phyloP scores from a whole-genome alignment of 2,113 vertebrate genomes.

The Ailurus styani region DNA sequence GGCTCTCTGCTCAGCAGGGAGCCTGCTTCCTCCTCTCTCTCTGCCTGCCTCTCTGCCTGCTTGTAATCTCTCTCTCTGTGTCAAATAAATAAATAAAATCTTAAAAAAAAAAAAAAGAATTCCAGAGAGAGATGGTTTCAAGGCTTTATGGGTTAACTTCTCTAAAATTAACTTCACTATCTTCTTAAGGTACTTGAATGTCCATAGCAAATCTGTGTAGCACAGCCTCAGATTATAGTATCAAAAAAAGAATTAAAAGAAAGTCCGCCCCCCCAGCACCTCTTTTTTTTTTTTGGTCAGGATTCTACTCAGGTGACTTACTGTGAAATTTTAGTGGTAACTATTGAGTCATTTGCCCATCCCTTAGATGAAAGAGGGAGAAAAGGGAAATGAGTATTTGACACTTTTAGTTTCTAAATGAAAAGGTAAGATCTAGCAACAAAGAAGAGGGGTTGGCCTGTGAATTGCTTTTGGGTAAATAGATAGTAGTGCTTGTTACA shows the following conservation, averaged over 20 bases:
- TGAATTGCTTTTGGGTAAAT: background rate
- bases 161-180: background rate
- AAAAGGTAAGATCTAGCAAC: background rate
- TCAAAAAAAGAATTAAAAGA: background rate
- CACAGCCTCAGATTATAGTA: background rate
- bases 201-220: background rate
- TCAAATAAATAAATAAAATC: no score
- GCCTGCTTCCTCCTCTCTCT: no score
- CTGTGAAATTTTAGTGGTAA: background rate
- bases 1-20: no score
- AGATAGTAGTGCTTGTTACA: background rate
- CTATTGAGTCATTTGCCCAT: background rate
- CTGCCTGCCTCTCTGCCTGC: no score
- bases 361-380: background rate
- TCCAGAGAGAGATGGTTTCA: background rate
- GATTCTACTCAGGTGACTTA: background rate
- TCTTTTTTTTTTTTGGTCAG: background rate
- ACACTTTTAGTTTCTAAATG: background rate
- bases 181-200: background rate
- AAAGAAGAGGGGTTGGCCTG: background rate
- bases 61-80: no score
- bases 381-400: background rate
- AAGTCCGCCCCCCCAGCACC: no score
- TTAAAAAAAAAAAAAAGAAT: no score
- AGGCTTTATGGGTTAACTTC: background rate